A percentile compares a stretch with the other conserved stretches of the same genome.
phyloP scores from a whole-genome alignment of 2,113 vertebrate genomes.

The Barnardius zonarius region DNA sequence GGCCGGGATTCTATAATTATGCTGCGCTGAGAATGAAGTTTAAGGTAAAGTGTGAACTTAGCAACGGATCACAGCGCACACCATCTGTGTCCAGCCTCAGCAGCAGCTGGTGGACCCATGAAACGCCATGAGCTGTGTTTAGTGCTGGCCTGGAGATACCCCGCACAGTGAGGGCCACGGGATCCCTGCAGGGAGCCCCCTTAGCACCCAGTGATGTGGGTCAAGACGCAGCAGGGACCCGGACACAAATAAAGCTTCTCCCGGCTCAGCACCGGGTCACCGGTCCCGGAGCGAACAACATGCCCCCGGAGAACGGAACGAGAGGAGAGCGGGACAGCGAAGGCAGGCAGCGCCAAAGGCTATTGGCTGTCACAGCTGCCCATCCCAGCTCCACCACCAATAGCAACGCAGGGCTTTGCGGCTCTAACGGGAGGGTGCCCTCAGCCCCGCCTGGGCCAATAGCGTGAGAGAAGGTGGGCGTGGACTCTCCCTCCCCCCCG shows the following conservation, averaged over 20 bases:
- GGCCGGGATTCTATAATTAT: not conserved
- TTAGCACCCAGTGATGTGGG: rapidly evolving
- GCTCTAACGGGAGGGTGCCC: not conserved
- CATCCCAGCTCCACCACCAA: not conserved
- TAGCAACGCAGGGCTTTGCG: rapidly evolving
- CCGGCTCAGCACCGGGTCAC: rapidly evolving
- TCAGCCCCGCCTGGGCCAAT: constrained; percentile 38
- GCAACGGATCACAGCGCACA: not conserved
- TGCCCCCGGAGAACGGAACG: rapidly evolving
- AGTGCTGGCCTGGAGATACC: not conserved
- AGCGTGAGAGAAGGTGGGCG: constrained; percentile 54
- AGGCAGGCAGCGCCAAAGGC: rapidly evolving
- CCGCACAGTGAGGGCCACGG: not conserved
- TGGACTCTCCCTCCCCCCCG: not conserved
- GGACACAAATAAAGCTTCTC: rapidly evolving
- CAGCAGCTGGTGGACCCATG: not conserved
- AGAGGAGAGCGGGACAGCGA: not conserved
- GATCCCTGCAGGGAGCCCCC: not conserved
- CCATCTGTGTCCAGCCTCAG: not conserved
- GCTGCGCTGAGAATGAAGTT: not conserved
- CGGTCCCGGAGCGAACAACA: not conserved
- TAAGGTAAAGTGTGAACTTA: not conserved
- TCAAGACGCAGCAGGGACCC: not conserved
- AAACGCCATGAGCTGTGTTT: not conserved
- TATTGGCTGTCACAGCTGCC: constrained; percentile 22